Base-by-base conservation (phyloP, 2,888 invertebrate species). In the Acleris holmiana region DNA sequence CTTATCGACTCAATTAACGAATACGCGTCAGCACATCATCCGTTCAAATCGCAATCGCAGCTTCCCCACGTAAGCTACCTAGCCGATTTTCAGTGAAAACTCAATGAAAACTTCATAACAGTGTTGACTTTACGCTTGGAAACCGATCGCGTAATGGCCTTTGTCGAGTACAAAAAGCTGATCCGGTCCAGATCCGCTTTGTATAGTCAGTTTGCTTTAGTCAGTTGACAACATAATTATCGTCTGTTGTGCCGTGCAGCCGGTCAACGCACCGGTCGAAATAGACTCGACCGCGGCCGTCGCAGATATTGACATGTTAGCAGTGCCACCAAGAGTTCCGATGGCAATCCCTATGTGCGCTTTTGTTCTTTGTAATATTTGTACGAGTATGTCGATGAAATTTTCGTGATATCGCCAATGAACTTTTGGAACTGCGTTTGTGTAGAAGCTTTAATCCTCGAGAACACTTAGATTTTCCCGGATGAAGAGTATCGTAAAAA, bases 201-300 rank as follows among this genome's bases (percentile, higher is more conserved):
- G 88, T 87, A 77, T 75, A 77, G 81, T 79, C 79, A 79, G 83
- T 81, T 89, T 87, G 87, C 88, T 87, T 86, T 84, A 82, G 82
- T 81, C 83, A 82, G 85, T 85, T 87, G 88, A 88, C 89, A 89
- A 84, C 84, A 87, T 89, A 88, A 89, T 88, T 89, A 89, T 89
- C 83, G 86, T 79, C 77, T 79, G 80, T 76, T 78, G 77, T 77
- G 70, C 75, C 73, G 85, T 86, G 82, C 78, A 80, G 76, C 81
- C 81, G 85, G 85, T 85, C 84, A 84, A 78, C 77, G 83, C 79
- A 82, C 82, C 67, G 72, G 67, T 76, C 73, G 77, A 78, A 83
- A 85, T 81, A 83, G 82, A 83, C 73, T 69, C 70, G 69, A 69
- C 67, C 64, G 71, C 65, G 65, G 50, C 65, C 65, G 60, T 60